Percentiles rank a stretch among this genome's conserved stretches.
These are phyloP conservation scores for Dorcus hopei DNA, from an alignment of 2,888 invertebrate species.

Conservation along the genomic window DNA sequence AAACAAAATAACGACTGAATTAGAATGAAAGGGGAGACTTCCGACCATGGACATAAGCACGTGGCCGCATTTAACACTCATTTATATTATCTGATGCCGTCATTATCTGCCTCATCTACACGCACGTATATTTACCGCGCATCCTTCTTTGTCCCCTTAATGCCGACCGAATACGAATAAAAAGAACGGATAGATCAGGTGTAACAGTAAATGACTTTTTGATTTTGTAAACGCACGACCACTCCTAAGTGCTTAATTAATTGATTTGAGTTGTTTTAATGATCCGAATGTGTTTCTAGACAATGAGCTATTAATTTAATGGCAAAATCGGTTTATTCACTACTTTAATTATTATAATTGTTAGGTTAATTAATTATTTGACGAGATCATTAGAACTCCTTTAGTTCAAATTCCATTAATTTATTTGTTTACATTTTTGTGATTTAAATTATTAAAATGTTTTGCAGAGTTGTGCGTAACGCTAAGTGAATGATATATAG, in stretches of 20 bases:
- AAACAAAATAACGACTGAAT: background rate
- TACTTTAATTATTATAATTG: too few relatives aligned
- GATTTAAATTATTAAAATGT: too few relatives aligned
- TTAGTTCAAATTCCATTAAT: too few relatives aligned
- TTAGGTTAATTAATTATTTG: too few relatives aligned
- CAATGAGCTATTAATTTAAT: too few relatives aligned
- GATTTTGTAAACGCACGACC: slow-evolving; percentile 10
- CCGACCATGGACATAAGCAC: slow-evolving; percentile 21
- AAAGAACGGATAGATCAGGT: slow-evolving; percentile 12
- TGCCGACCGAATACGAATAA: background rate
- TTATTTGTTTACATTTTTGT: too few relatives aligned
- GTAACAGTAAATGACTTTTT: slow-evolving; percentile 18
- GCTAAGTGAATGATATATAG: too few relatives aligned
- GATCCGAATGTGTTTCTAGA: background rate
- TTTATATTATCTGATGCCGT: slow-evolving; percentile 38
- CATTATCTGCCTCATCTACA: slow-evolving; percentile 18
- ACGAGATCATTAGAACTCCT: too few relatives aligned
- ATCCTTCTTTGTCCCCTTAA: background rate
- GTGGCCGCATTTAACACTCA: slow-evolving; percentile 42
- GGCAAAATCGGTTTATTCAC: too few relatives aligned
- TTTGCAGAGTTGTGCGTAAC: too few relatives aligned
- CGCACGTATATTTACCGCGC: slow-evolving; percentile 13
- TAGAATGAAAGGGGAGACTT: background rate
- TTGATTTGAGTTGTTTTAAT: slow-evolving; percentile 10
- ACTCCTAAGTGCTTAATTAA: slow-evolving; percentile 19